Conservation (phyloP, 2,113 vertebrate species). For the Pygoscelis adeliae region DNA sequence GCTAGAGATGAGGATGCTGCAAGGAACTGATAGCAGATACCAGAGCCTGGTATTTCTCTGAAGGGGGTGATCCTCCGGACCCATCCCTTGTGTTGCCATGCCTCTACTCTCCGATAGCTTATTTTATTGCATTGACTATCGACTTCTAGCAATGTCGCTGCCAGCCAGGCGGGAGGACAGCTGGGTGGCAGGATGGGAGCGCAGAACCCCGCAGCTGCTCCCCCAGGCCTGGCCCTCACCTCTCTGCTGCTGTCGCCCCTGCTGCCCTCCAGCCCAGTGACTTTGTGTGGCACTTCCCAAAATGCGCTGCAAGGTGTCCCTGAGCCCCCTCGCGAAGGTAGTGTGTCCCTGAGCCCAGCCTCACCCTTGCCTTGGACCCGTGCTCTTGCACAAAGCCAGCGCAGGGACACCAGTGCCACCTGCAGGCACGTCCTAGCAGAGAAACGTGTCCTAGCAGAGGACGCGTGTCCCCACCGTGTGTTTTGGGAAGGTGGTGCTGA, state of each 20-base stretch:
- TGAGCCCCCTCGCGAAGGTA: fast-evolving
- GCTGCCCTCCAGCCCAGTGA: not conserved
- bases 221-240: not conserved
- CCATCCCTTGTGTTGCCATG: not conserved
- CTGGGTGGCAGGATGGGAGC: not conserved
- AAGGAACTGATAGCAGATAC: not conserved
- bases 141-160: not conserved
- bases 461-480: fast-evolving
- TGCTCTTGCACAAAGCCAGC: not conserved
- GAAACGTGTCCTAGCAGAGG: not conserved
- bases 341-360: not conserved
- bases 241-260: fast-evolving
- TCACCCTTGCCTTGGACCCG: not conserved
- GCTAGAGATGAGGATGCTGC: not conserved
- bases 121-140: not conserved
- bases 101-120: not conserved
- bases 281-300: not conserved
- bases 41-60: not conserved
- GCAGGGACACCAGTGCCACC: not conserved
- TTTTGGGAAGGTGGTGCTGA: not conserved
- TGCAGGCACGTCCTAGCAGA: not conserved
- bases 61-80: too few species aligned
- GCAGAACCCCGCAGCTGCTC: not conserved
- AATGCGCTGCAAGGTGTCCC: not conserved
- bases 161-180: not conserved